Base-by-base conservation (phyloP, 2,113 vertebrate species). In the Sigmodon hispidus region DNA sequence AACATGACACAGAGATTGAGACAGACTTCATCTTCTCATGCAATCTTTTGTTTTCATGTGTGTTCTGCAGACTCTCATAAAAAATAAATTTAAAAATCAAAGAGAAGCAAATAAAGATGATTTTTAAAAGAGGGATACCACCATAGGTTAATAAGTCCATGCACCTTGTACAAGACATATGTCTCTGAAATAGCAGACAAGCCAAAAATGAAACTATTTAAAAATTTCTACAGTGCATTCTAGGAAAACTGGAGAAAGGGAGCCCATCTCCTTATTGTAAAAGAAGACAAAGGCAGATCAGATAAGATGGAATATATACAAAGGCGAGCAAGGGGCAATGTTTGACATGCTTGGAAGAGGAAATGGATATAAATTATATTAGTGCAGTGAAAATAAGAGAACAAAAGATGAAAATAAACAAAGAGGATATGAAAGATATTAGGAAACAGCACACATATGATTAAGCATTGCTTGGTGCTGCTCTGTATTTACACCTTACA, bases 51-150 rank as follows among this genome's bases (percentile, higher is more conserved):
- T 90, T 92, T 93, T 76, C 12, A 45, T 87, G 50, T 19, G 36
- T 88, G 6, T 5, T 50, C 59, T 89, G 67, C 9, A 90, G 75
- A 26, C 0, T 4, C 22, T 81, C 95, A 40, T 70, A 95, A 94
- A 69, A 72, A 73, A 89, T 40, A 87, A 91, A 89, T 57, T 36
- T 83, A 90, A 45, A 67, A 87, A 94, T 70, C 29, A 5, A 24
- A 91, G 52, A 79, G 72, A 94, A 93, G 89, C 24, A 50, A 95
- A 92, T 86, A 61, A 92, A 90, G 77, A 87, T 92, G 34, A 89
- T 88, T 91, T n/a, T 70, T 26, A n/a, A 15, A 91, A 16, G 1
- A 90, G 16, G 73, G 67, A 93, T 96, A 19, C 16, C 65, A 91
- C 72, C 59, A n/a, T 40, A 48, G 40, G 16, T 81, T 90, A 86